Base-by-base conservation (phyloP, 2,113 vertebrate genomes). In the Callipepla californica region DNA sequence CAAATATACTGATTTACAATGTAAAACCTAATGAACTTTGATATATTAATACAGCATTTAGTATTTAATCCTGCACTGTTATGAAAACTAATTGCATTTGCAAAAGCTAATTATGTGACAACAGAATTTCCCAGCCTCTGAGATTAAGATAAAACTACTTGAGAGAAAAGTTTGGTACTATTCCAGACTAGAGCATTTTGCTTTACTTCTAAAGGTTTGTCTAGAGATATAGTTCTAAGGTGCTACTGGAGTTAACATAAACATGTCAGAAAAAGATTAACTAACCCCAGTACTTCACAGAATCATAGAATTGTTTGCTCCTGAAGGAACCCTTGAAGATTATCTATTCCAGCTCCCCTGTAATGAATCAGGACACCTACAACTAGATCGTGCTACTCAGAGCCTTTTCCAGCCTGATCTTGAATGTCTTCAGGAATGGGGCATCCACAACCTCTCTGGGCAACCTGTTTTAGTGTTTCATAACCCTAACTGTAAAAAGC, bases 91-190 rank as follows among this genome's bases (percentile, higher is more conserved):
- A 95, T 94, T 93, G 75, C 3, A 69, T 86, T 92, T 87, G 91
- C 50, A 95, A 92, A 95, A 92, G 65, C 48, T 95, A 92, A 95
- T 85, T 85, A 73, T 86, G 80, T 10, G 55, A 40, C 44, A 94
- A 70, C 25, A 51, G 80, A 90, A 94, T 93, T 94, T 42, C 93
- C 90, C 80, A 92, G 15, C 58, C 34, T 89, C 61, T 94, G 75
- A 87, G 51, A 93, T 87, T 94, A 92, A 80, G 28, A 70, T 40
- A 92, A 85, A 25, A 72, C 38, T 85, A 58, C 51, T 90, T 95
- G 44, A 91, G 55, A 93, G 40, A 80, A 79, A 91, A 81, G 18
- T 34, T 11, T 77, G 50, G 7, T 47, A 66, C 3, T 73, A 20
- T 63, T 76, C 40, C 69, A 92, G 22, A 48, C 8, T 63, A 61